Percentiles rank a stretch among this genome's conserved stretches.
Conservation (phyloP, 2,113 vertebrate genomes). For the Peromyscus californicus region DNA sequence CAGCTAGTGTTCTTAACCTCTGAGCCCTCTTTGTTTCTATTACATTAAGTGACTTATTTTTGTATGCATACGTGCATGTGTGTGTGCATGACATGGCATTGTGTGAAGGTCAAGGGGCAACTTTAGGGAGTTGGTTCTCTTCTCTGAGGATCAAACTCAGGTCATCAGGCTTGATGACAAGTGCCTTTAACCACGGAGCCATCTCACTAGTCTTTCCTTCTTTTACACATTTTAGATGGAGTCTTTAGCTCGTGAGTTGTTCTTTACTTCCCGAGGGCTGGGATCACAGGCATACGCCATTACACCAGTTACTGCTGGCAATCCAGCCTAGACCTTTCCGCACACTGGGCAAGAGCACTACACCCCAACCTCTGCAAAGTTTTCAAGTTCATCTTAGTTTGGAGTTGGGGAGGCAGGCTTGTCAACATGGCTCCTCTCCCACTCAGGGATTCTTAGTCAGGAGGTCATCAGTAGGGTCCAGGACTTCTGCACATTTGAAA, state of each 20-base stretch:
- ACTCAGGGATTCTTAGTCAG: not conserved
- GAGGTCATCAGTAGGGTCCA: not conserved
- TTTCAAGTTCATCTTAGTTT: not conserved
- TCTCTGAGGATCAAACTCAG: not conserved
- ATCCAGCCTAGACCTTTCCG: no score
- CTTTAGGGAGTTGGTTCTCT: not conserved
- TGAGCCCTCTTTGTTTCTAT: not conserved
- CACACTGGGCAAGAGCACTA: not conserved
- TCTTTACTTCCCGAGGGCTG: not conserved
- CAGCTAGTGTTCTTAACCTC: no score
- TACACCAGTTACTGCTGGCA: not conserved
- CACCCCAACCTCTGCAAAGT: not conserved
- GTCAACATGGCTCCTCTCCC: not conserved
- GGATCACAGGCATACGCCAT: not conserved
- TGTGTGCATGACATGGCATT: not conserved
- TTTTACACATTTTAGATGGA: not conserved
- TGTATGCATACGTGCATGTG: not conserved
- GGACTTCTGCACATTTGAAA: constrained; percentile 14
- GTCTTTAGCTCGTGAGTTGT: not conserved
- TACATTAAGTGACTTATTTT: not conserved
- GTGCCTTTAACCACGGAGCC: not conserved
- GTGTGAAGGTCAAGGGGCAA: not conserved
- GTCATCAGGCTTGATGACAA: not conserved
- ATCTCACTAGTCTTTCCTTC: not conserved
- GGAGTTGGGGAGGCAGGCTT: not conserved